Evolutionary conservation across 2,113 vertebrate species (phyloP).

Genomic region (Phocoena sinus): DNA sequence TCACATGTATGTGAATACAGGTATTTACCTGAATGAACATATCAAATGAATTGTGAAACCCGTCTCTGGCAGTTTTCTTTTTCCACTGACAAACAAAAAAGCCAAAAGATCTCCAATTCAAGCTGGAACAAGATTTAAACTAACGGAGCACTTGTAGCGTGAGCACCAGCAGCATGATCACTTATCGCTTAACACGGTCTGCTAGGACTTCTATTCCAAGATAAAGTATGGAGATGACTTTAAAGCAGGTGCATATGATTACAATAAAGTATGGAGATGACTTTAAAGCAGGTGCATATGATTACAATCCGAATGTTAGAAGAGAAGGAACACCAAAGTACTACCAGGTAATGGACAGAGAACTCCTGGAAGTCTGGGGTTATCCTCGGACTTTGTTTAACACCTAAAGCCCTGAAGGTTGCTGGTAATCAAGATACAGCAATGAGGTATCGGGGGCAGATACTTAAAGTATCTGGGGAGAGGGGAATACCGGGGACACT

Average conservation of each 20-base stretch:
- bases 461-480: background rate
- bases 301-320: background rate
- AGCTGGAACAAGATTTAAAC: background rate
- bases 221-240: background rate
- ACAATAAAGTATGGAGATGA: background rate
- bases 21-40: constrained; percentile 17
- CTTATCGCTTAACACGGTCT: background rate
- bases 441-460: background rate
- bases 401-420: background rate
- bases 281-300: background rate
- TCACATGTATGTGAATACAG: background rate
- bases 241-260: background rate
- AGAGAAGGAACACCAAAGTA: background rate
- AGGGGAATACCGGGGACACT: background rate
- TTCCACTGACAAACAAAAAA: background rate
- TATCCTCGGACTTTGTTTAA: background rate
- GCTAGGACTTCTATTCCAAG: background rate
- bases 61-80: background rate
- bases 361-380: background rate
- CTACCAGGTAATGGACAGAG: constrained; percentile 26
- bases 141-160: background rate
- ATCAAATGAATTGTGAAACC: background rate
- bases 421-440: background rate
- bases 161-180: background rate
- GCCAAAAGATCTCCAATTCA: background rate